These are phyloP conservation scores for Spondyliosoma cantharus DNA, from an alignment of 2,797 vertebrate genomes.

Conservation along the genomic window DNA sequence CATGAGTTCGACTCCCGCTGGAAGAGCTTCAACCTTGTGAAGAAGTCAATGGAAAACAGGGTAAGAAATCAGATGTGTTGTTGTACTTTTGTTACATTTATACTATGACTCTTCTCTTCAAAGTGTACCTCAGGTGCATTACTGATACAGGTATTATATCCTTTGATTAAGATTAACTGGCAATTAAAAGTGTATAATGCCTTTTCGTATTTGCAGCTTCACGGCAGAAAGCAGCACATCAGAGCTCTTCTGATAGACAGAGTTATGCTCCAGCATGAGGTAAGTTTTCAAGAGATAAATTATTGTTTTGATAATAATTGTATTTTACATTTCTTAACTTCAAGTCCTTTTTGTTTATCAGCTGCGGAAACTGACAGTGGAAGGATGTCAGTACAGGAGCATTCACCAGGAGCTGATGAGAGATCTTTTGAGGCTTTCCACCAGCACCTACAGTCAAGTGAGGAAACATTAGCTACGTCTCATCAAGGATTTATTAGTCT, in stretches of 20 bases:
- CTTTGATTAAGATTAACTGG: neutral
- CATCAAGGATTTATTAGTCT: neutral
- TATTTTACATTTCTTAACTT: conserved; percentile 16
- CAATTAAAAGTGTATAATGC: neutral
- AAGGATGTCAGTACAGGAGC: conserved; percentile 94
- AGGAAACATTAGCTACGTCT: conserved; percentile 2
- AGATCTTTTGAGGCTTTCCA: conserved; percentile 94
- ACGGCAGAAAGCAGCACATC: conserved; percentile 96
- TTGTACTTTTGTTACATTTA: neutral
- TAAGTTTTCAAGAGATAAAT: conserved; percentile 59
- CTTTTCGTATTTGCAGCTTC: conserved; percentile 86
- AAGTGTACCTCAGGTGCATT: too few relatives aligned
- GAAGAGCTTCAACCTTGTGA: conserved; percentile 98
- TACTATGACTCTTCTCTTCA: too few relatives aligned
- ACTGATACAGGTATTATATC: neutral
- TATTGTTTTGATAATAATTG: accelerated
- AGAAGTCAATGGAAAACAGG: conserved; percentile 99
- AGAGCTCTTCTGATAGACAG: conserved; percentile 95
- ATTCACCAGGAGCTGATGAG: conserved; percentile 93
- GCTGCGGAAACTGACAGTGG: conserved; percentile 94
- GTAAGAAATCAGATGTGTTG: conserved; percentile 80
- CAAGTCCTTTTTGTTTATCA: conserved; percentile 64
- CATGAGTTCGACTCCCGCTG: conserved; percentile 98
- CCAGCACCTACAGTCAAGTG: conserved; percentile 97
- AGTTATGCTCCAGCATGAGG: conserved; percentile 99